Base-by-base conservation (phyloP, 1,140 invertebrate genomes). In the Camponotus vicinus region DNA sequence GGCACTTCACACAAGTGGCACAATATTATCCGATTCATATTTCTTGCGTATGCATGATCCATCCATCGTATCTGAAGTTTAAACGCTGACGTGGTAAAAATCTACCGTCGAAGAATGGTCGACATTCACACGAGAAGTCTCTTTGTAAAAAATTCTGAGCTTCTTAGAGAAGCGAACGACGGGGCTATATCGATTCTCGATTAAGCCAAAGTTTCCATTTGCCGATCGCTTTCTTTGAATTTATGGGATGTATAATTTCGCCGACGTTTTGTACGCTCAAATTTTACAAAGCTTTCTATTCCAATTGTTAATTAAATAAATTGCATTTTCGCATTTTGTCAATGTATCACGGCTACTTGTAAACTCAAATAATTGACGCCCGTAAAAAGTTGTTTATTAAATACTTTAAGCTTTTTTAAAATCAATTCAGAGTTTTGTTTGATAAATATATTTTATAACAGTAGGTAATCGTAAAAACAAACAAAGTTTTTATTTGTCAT, bases 141-240 rank as follows among this genome's bases (percentile, higher is more conserved):
- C 34, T 64, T 86, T 59, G 45, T 83, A 59, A 75, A 75, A 75
- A 66, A 75, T 75, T 64, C 49, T 66, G 49, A 67, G 27, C 67
- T 66, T 11, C 9, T 8, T 13, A 34, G n/a, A 70, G 52, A 80
- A 82, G 27, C 34, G 66, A 73, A 71, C 66, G 77, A 49, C 13
- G 13, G 52, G 37, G 3, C 27, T 15, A 32, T 49, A 66, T 78
- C 45, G 82, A 78, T 78, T 66, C 13, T 66, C 59, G 82, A 85
- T 78, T 85, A 64, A 78, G 7, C 61, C 27, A n/a, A 66, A 80
- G 49, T 66, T 70, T 32, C 27, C 40, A 49, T 42, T 80, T 57
- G 66, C 21, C 34, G 32, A 32, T 8, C 9, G 7, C 40, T 40
- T 13, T 66, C 40, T 40, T 27, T 15, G 18, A 66, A 45, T 78